Conservation (phyloP, 2,888 invertebrate species). For the Miltochrista miniata region DNA sequence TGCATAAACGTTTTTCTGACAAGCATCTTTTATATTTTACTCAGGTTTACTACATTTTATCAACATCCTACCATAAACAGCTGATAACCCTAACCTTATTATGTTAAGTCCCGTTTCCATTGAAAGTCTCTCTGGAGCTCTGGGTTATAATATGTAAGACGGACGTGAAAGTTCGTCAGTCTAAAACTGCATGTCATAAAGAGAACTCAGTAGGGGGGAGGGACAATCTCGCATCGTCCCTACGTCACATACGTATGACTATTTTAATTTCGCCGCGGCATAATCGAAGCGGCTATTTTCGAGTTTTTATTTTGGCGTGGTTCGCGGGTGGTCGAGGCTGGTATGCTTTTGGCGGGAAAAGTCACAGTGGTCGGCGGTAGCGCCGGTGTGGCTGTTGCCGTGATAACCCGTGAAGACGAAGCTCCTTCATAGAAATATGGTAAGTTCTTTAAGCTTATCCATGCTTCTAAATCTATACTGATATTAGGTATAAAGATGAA, state of each 20-base stretch:
- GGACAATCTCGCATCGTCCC: constrained; percentile 35
- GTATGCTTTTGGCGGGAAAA: constrained; percentile 78
- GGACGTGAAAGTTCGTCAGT: not conserved
- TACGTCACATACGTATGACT: constrained; percentile 55
- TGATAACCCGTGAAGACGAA: constrained; percentile 4
- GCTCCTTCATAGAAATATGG: constrained; percentile 5
- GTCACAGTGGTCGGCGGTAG: constrained; percentile 61
- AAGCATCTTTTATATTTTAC: too few species aligned
- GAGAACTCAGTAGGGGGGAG: constrained; percentile 63
- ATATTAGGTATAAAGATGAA: too few species aligned
- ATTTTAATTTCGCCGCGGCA: constrained; percentile 74
- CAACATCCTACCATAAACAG: too few species aligned
- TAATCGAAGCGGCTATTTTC: constrained; percentile 73
- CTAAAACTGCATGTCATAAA: constrained; percentile 19
- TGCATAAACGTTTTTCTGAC: too few species aligned
- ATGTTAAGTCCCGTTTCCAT: too few species aligned
- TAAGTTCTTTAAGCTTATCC: constrained; percentile 6
- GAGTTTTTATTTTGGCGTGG: constrained; percentile 81
- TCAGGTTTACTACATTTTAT: too few species aligned
- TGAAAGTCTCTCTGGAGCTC: too few species aligned
- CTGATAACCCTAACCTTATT: too few species aligned
- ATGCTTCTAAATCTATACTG: too few species aligned
- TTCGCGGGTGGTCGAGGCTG: constrained; percentile 78
- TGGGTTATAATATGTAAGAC: not conserved
- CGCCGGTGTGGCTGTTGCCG: constrained; percentile 52